Percentiles rank a stretch among this genome's conserved stretches.
phyloP scores from a whole-genome alignment of 2,113 vertebrate species.

The Hemicordylus capensis region DNA sequence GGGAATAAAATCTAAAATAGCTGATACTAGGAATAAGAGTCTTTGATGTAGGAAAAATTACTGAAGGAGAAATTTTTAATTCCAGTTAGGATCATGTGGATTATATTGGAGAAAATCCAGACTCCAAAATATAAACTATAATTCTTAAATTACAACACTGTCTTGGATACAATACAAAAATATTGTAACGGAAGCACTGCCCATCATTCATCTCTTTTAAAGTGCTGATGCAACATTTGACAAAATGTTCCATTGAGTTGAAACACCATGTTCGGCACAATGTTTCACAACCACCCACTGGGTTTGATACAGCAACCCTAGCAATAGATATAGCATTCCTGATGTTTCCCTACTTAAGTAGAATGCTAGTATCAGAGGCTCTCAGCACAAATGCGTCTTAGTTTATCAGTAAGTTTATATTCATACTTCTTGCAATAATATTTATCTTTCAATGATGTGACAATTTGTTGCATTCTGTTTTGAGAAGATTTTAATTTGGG shows the following conservation, averaged over 20 bases:
- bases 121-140: constrained; percentile 10
- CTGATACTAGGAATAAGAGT: constrained; percentile 7
- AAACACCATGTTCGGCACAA: not conserved
- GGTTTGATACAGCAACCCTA: not conserved
- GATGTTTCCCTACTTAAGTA: not conserved
- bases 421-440: not conserved
- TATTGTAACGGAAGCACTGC: constrained; percentile 7
- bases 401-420: not conserved
- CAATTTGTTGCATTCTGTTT: not conserved
- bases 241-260: not conserved
- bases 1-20: constrained; percentile 1
- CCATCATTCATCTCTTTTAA: constrained; percentile 1
- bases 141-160: not conserved
- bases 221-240: constrained; percentile 22
- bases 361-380: not conserved
- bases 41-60: constrained; percentile 1
- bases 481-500: not conserved
- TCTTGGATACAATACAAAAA: not conserved
- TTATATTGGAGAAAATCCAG: not conserved
- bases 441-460: not conserved
- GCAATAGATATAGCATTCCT: not conserved
- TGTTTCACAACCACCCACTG: not conserved
- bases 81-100: not conserved
- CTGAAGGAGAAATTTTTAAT: not conserved
- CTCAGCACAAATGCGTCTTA: not conserved